Evolutionary conservation across 2,888 invertebrate genomes (phyloP).

Genomic region (Noctua comes): DNA sequence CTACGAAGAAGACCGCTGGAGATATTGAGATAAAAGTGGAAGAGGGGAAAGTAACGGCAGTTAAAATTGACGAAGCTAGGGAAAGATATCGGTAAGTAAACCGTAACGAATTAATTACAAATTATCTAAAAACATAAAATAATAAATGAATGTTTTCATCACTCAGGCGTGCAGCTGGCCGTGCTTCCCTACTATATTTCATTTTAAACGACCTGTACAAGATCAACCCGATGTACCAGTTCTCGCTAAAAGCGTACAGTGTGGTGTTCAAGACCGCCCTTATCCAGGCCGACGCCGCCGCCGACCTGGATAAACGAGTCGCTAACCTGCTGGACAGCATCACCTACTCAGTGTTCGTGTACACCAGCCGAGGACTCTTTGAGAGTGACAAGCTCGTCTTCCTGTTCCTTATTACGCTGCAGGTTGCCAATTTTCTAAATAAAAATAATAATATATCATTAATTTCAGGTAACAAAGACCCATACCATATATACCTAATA

Average conservation of each 20-base stretch:
- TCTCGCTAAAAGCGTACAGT: slow-evolving; percentile 98
- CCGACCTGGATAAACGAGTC: slow-evolving; percentile 93
- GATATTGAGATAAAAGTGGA: slow-evolving; percentile 96
- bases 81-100: slow-evolving; percentile 93
- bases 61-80: slow-evolving; percentile 97
- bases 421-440: slow-evolving; percentile 85
- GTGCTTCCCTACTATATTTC: slow-evolving; percentile 97
- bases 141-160: neutral
- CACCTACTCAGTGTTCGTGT: slow-evolving; percentile 95
- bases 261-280: slow-evolving; percentile 97
- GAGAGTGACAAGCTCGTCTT: slow-evolving; percentile 98
- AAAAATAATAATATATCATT: too few relatives aligned
- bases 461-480: too few relatives aligned
- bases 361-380: slow-evolving; percentile 97
- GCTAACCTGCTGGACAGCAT: slow-evolving; percentile 95
- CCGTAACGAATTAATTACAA: neutral
- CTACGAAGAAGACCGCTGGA: slow-evolving; percentile 97
- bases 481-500: too few relatives aligned
- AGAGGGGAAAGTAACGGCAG: slow-evolving; percentile 96
- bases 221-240: slow-evolving; percentile 98
- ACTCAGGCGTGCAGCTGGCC: slow-evolving; percentile 93
- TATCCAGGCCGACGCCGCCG: slow-evolving; percentile 91
- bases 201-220: slow-evolving; percentile 97
- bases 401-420: slow-evolving; percentile 95
- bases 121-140: neutral